Evolutionary conservation across 2,888 invertebrate species (phyloP).

Genomic region (Leptopilina syphax): DNA sequence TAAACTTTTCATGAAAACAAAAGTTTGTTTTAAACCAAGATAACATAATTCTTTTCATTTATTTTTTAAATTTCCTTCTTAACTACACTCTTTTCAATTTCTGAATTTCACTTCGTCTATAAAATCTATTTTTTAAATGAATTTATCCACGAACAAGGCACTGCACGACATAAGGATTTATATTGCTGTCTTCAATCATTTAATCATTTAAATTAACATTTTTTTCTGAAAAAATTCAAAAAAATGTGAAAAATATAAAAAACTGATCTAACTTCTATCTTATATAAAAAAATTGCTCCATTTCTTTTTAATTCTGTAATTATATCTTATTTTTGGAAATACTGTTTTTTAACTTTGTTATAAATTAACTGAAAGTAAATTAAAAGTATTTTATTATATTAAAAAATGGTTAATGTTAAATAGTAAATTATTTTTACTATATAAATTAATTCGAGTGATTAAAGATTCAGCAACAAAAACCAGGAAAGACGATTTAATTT

Average conservation of each 20-base stretch:
- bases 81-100: constrained; percentile 65
- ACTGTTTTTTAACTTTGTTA: too few relatives aligned
- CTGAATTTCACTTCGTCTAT: constrained; percentile 58
- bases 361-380: too few relatives aligned
- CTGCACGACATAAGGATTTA: constrained; percentile 69
- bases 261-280: too few relatives aligned
- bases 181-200: constrained; percentile 49
- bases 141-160: constrained; percentile 74
- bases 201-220: constrained; percentile 5
- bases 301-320: background rate
- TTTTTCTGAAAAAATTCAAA: background rate
- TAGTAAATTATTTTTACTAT: too few relatives aligned
- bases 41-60: constrained; percentile 63
- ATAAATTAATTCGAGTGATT: background rate
- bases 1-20: too few relatives aligned
- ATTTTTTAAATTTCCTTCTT: constrained; percentile 53
- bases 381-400: too few relatives aligned
- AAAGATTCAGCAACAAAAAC: constrained; percentile 44
- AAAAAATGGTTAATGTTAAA: background rate
- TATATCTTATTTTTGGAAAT: too few relatives aligned
- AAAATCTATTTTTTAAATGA: constrained; percentile 61
- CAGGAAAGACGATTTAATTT: constrained; percentile 46
- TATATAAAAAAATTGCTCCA: too few relatives aligned
- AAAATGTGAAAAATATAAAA: background rate
- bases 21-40: constrained; percentile 44